Percentiles rank a stretch among this genome's conserved stretches.
Evolutionary conservation across 2,888 invertebrate genomes (phyloP).

Genomic region (Lordiphosa andalusiaca): DNA sequence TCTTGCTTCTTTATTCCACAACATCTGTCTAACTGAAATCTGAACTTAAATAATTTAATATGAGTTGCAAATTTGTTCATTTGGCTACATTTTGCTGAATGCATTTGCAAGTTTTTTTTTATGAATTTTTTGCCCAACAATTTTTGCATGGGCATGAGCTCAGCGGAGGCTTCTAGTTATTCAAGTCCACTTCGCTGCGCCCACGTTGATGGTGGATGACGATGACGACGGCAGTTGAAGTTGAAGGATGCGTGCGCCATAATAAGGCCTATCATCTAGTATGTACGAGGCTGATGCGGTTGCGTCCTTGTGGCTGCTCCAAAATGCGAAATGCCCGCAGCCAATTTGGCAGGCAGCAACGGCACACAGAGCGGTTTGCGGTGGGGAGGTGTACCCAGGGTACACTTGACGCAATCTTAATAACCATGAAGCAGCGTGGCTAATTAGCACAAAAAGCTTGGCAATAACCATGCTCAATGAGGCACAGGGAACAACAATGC

Average conservation of each 20-base stretch:
- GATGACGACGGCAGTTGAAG: conserved; percentile 54
- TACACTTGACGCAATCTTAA: conserved; percentile 79
- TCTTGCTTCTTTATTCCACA: no score
- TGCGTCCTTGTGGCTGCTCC: conserved; percentile 36
- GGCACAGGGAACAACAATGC: conserved; percentile 48
- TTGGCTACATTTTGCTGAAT: no score
- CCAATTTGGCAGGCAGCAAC: conserved; percentile 16
- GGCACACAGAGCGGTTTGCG: neutral
- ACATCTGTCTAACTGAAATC: no score
- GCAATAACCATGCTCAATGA: conserved; percentile 79
- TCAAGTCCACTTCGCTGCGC: conserved; percentile 37
- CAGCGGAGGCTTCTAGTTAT: conserved; percentile 35
- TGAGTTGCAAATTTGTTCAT: conserved; percentile 13
- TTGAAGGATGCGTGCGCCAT: conserved; percentile 72
- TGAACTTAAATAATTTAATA: no score
- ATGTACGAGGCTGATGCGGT: conserved; percentile 8
- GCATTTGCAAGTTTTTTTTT: conserved; percentile 10
- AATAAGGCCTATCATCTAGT: conserved; percentile 55
- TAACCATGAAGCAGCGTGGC: conserved; percentile 79
- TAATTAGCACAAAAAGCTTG: conserved; percentile 79
- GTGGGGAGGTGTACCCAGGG: conserved; percentile 31
- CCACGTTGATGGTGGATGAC: conserved; percentile 16
- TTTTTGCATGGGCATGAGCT: conserved; percentile 27
- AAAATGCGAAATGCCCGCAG: conserved; percentile 38
- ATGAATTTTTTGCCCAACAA: conserved; percentile 17